Conservation (phyloP, 2,113 vertebrate genomes). For the Sylvia atricapilla region DNA sequence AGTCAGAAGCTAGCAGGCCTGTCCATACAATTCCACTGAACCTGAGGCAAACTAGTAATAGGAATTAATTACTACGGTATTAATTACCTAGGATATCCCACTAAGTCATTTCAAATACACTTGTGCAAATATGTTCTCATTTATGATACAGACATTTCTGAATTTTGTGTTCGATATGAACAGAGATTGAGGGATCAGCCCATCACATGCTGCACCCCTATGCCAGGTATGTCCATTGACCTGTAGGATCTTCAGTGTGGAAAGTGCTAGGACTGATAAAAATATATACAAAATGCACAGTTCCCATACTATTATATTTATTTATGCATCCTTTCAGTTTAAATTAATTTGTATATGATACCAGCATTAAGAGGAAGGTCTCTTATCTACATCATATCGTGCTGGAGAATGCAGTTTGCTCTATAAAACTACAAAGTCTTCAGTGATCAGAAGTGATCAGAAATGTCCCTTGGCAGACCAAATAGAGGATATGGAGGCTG, state of each 20-base stretch:
- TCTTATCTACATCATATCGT: background rate
- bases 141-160: background rate
- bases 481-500: background rate
- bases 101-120: background rate
- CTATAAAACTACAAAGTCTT: background rate
- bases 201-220: background rate
- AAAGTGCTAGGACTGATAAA: background rate
- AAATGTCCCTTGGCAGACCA: background rate
- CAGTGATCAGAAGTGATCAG: background rate
- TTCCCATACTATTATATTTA: background rate
- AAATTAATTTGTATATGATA: background rate
- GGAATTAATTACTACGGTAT: background rate
- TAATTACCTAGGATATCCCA: background rate
- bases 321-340: background rate
- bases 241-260: background rate
- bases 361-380: background rate
- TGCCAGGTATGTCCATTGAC: background rate
- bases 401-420: background rate
- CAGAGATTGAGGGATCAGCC: background rate
- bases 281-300: background rate
- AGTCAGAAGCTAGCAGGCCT: background rate
- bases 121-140: background rate
- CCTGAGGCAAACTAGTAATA: background rate
- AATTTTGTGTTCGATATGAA: background rate
- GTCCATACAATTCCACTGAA: background rate